Evolutionary conservation across 1,140 invertebrate genomes (phyloP), one percentile per base, ranked within the genome.

Genomic region (Cecropterus lyciades): DNA sequence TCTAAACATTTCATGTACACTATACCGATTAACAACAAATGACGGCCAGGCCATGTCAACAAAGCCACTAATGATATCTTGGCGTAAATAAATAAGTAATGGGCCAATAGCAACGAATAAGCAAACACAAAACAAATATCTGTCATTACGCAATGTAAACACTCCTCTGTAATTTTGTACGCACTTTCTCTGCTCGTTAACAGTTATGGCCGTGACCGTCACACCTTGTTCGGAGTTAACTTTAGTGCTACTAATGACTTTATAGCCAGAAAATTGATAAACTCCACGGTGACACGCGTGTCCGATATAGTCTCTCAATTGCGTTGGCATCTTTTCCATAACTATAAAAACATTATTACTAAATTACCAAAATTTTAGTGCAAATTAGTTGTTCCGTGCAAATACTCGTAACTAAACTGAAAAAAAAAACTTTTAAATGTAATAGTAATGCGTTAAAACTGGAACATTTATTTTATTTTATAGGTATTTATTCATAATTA

Each of bases 191-290:
- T n/a, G n/a, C 15, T 20, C 45, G 16, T 48, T 3, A 48, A 24
- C 4, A 13, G 20, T 49, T 13, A 24, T n/a, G 45, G 10, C 45
- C 45, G 45, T 20, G 45, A 20, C 16, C 45, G 15, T 17, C 16
- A 20, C 45, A 20, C 45, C 45, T 48, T 20, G 45, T 48, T 17
- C 1, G 45, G 0, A 11, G 17, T 11, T 10, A 24, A 17, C 45
- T 48, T 20, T 48, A 48, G 15, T 48, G 45, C 45, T 20, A 17
- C 45, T 20, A 48, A 48, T 48, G 15, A 48, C 45, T 48, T 20
- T 17, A 20, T 16, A 10, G 17, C 8, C 17, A 24, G 37, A 40
- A n/a, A 13, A 40, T 40, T 40, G 11, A 40, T 13, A 40, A 40
- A 40, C 9, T 13, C 5, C 1, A 40, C 7, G 37, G 0, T 40